Percentiles rank a stretch among this genome's conserved stretches.
Evolutionary conservation across 2,113 vertebrate genomes (phyloP).

Genomic region (Conger conger): DNA sequence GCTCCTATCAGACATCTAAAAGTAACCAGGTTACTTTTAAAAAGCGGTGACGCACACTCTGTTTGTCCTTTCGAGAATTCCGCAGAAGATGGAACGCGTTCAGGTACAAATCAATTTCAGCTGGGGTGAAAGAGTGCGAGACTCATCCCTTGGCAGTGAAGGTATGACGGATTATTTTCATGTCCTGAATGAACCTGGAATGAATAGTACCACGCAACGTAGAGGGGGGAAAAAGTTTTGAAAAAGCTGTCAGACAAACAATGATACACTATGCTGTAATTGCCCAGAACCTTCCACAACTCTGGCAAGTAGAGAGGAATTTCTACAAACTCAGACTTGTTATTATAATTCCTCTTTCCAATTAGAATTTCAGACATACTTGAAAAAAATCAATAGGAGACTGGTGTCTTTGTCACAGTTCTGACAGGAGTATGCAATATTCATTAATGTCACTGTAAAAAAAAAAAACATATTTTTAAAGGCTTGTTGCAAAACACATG

Average conservation of each 20-base stretch:
- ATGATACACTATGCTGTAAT: slow-evolving; percentile 63
- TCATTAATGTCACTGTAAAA: slow-evolving; percentile 46
- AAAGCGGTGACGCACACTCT: slow-evolving; percentile 29
- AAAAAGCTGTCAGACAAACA: slow-evolving; percentile 61
- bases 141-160: slow-evolving; percentile 40
- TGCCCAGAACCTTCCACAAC: slow-evolving; percentile 47
- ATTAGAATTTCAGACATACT: slow-evolving; percentile 62
- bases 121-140: slow-evolving; percentile 42
- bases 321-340: slow-evolving; percentile 73
- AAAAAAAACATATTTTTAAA: slow-evolving; percentile 38
- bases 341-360: slow-evolving; percentile 61
- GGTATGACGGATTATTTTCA: slow-evolving; percentile 48
- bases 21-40: slow-evolving; percentile 26
- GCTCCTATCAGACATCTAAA: slow-evolving; percentile 25
- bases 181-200: slow-evolving; percentile 44
- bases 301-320: slow-evolving; percentile 62
- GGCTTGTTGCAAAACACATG: slow-evolving; percentile 33
- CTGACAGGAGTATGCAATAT: slow-evolving; percentile 37
- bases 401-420: slow-evolving; percentile 46
- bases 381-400: slow-evolving; percentile 49
- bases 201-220: slow-evolving; percentile 40
- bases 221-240: slow-evolving; percentile 47
- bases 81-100: slow-evolving; percentile 40
- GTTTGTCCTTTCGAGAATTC: slow-evolving; percentile 31
- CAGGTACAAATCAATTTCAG: slow-evolving; percentile 44